Evolutionary conservation across 2,888 invertebrate genomes (phyloP).

Genomic region (Limenitis camilla): DNA sequence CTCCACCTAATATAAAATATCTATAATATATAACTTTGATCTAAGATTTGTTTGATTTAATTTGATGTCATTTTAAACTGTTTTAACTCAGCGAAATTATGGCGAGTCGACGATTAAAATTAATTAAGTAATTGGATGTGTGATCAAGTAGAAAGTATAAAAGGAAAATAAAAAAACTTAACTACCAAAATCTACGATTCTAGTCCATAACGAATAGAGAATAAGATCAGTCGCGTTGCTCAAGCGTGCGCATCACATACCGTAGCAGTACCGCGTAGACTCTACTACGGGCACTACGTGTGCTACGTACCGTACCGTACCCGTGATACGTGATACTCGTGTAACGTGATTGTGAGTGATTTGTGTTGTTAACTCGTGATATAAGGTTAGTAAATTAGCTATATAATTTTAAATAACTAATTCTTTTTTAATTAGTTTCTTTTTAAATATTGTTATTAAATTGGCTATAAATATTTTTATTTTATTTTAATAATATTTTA

Average conservation of each 20-base stretch:
- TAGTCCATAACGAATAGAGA: slow-evolving; percentile 24
- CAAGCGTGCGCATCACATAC: slow-evolving; percentile 28
- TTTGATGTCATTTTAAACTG: no score
- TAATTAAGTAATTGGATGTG: no score
- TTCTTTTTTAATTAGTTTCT: no score
- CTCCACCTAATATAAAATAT: no score
- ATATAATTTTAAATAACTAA: not conserved
- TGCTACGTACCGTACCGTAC: slow-evolving; percentile 20
- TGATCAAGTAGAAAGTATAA: no score
- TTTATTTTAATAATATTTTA: not conserved
- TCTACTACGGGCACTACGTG: slow-evolving; percentile 30
- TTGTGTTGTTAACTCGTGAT: slow-evolving; percentile 1
- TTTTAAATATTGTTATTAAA: no score
- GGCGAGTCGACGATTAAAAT: no score
- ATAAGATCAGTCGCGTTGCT: slow-evolving; percentile 24
- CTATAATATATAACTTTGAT: no score
- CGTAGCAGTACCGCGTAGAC: slow-evolving; percentile 32
- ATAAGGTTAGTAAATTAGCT: not conserved
- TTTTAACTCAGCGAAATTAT: no score
- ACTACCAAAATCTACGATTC: slow-evolving; percentile 15
- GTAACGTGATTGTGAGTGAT: slow-evolving; percentile 14
- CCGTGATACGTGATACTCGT: slow-evolving; percentile 18
- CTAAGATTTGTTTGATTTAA: no score
- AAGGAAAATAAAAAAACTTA: not conserved
- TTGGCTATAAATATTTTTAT: not conserved